Base-by-base conservation (phyloP, 2,888 invertebrate genomes). In the Watsonalla cultraria region DNA sequence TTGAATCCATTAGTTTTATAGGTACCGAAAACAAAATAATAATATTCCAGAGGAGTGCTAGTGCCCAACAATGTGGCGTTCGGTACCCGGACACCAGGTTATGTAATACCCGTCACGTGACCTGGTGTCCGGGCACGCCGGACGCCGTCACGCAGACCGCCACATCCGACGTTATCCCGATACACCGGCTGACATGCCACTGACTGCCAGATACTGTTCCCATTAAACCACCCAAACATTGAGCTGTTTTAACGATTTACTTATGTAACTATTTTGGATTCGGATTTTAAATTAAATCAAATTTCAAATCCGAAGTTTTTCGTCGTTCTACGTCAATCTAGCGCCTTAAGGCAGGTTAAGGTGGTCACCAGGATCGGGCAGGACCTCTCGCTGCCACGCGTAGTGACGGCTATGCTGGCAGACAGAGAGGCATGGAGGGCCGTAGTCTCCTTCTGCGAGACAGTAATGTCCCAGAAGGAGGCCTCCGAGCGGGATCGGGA, bases 111-210 rank as follows among this genome's bases (percentile, higher is more conserved):
- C 24, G 81, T 80, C 85, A 82, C 77, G 78, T 78, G 82, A 74
- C 72, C 74, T 63, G 64, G 57, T 67, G 61, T 61, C 67, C 70
- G 68, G 71, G 59, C 60, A 54, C 71, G 78, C 76, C 82, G 84
- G 84, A 82, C 75, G 75, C 76, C 75, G 81, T 86, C 85, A 84
- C 81, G 80, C 73, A 77, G 78, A 57, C 66, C 61, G 72, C 74
- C 70, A 74, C 82, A 77, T 86, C 86, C 87, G 86, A 82, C 80
- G 68, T 70, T 70, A 74, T 76, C 73, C 73, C 72, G 66, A 67
- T 68, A 74, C 74, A 11, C 71, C 62, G 66, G 52, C 68, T 64
- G 57, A 58, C 53, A 64, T 42, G 42, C 42, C 42, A 42, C 42
- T 42, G 42, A 42, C 42, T 11, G 42, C 42, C 42, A 42, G 11